phyloP scores from a whole-genome alignment of 2,797 vertebrate genomes.

The Numenius phaeopus region DNA sequence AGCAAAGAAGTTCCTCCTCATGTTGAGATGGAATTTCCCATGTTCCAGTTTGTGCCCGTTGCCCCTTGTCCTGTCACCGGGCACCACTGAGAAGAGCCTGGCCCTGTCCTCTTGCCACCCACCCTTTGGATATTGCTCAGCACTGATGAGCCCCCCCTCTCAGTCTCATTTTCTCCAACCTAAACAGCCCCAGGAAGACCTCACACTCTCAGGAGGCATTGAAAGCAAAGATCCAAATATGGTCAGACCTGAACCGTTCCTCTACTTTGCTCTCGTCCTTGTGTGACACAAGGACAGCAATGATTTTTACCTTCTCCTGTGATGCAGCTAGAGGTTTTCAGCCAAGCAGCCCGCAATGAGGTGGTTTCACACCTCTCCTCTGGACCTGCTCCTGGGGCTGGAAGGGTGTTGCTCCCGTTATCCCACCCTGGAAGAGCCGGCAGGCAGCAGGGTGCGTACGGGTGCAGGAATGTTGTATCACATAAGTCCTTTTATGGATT shows the following conservation, averaged over 20 bases:
- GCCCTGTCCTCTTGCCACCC: too few species aligned
- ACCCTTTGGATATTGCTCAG: too few species aligned
- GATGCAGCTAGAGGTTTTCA: neutral
- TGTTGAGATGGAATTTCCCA: too few species aligned
- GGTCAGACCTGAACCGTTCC: neutral
- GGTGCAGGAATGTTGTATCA: neutral
- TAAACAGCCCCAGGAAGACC: neutral
- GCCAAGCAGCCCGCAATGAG: rapidly evolving
- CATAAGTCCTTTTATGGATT: neutral
- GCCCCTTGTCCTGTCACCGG: too few species aligned
- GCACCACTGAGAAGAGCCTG: too few species aligned
- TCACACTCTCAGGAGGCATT: neutral
- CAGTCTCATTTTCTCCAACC: too few species aligned
- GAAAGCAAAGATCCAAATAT: neutral
- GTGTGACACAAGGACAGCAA: neutral
- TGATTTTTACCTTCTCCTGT: neutral
- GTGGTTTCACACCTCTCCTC: neutral
- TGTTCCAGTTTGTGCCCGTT: too few species aligned
- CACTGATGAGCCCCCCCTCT: too few species aligned
- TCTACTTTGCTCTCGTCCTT: neutral
- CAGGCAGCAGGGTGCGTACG: rapidly evolving
- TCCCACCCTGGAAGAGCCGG: rapidly evolving
- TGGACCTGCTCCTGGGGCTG: neutral
- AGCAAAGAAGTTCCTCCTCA: too few species aligned
- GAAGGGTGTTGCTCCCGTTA: neutral